Conservation (phyloP, 2,888 invertebrate genomes). For the Busseola fusca region DNA sequence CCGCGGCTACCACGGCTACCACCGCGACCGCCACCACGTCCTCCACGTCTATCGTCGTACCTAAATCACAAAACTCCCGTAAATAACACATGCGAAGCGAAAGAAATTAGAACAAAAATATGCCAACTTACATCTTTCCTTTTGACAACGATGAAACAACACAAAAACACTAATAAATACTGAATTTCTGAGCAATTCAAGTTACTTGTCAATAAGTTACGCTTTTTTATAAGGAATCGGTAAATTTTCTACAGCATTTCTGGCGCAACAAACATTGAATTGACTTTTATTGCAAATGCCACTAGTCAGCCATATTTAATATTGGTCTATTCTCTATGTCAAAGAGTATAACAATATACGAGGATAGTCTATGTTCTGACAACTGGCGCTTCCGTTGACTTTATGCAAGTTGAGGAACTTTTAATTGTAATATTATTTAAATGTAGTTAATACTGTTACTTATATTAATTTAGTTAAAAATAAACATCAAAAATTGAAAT, state of each 20-base stretch:
- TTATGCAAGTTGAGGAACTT: background rate
- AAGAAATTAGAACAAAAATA: slow-evolving; percentile 39
- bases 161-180: slow-evolving; percentile 40
- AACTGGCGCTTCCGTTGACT: slow-evolving; percentile 44
- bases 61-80: slow-evolving; percentile 68
- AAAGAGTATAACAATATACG: no score
- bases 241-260: slow-evolving; percentile 21
- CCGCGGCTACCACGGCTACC: slow-evolving; percentile 68
- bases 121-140: slow-evolving; percentile 73
- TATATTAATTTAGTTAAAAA: background rate
- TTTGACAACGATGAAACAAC: slow-evolving; percentile 33
- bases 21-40: slow-evolving; percentile 77
- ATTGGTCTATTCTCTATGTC: background rate
- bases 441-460: no score
- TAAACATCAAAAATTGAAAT: rapidly evolving
- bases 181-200: slow-evolving; percentile 17
- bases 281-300: slow-evolving; percentile 55
- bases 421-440: background rate
- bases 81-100: slow-evolving; percentile 38
- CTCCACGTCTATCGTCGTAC: slow-evolving; percentile 88
- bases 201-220: slow-evolving; percentile 12
- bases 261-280: slow-evolving; percentile 37
- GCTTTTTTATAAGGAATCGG: slow-evolving; percentile 13
- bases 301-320: slow-evolving; percentile 70
- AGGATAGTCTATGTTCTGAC: slow-evolving; percentile 6